Evolutionary conservation across 2,113 vertebrate genomes (phyloP), one percentile per base, ranked within the genome.

Genomic region (Hucho hucho): DNA sequence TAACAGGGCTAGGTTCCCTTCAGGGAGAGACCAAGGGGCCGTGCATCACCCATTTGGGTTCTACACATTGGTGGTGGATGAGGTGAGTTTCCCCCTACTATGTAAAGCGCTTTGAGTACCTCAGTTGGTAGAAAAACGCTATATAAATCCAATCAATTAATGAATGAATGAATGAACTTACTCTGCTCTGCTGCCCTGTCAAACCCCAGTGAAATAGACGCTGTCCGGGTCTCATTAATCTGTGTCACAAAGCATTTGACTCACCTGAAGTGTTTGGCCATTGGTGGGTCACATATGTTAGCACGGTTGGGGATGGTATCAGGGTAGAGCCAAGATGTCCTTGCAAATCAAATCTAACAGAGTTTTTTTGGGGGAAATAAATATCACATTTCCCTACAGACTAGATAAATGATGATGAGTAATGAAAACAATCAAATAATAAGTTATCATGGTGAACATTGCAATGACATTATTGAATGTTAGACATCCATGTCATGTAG

Each of bases 1-100:
- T 72, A 78, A 85, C 70, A 4, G 12, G 84, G 79, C 7, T 77
- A 16, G 25, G 63, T n/a, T 43, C 37, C 11, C 37, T 43, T 43
- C 59, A 25, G n/a, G 11, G 25, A 6, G 11, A 22, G 9, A 43
- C 37, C 37, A 43, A 43, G 37, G 37, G 37, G 37, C 37, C 37
- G 37, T 43, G 37, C 37, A 43, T 43, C 37, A 43, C 37, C 37
- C 37, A 43, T 9, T 9, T 43, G 37, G 37, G 37, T 43, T 11
- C 9, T 43, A 43, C 37, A 43, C 37, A 43, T 43, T 43, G 37
- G 37, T 11, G 37, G 37, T 43, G 37, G 37, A 43, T 43, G 2
- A 43, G 37, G 37, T 43, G 37, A 43, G 9, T 43, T 43, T 43
- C 37, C 37, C 37, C 37, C 37, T 43, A 43, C 37, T 43, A 43